Evolutionary conservation across 2,888 invertebrate genomes (phyloP).

Genomic region (Hesperia comma): DNA sequence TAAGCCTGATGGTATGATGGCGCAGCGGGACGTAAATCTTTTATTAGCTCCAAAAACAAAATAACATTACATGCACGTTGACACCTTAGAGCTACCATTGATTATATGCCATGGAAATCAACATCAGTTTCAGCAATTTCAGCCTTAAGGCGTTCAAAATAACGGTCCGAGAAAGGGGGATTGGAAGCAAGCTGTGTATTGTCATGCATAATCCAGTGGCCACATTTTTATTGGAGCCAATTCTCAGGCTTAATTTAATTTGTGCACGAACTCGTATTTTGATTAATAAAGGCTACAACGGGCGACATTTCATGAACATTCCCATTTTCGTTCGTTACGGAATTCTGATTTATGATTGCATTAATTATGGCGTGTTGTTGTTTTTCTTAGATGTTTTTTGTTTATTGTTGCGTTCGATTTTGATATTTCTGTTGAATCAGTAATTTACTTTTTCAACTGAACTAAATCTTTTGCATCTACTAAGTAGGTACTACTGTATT

Average conservation of each 20-base stretch:
- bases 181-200: slow-evolving; percentile 1
- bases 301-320: slow-evolving; percentile 61
- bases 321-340: slow-evolving; percentile 37
- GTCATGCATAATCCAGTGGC: slow-evolving; percentile 52
- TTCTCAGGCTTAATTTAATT: slow-evolving; percentile 67
- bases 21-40: slow-evolving; percentile 65
- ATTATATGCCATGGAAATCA: background rate
- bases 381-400: slow-evolving; percentile 33
- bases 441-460: background rate
- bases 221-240: slow-evolving; percentile 51
- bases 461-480: no score
- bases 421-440: slow-evolving; percentile 3
- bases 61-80: slow-evolving; percentile 55
- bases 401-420: slow-evolving; percentile 14
- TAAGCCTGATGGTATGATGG: slow-evolving; percentile 40
- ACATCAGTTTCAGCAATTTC: background rate
- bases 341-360: slow-evolving; percentile 44
- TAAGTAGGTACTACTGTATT: no score
- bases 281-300: slow-evolving; percentile 61
- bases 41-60: slow-evolving; percentile 57
- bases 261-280: slow-evolving; percentile 59
- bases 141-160: slow-evolving; percentile 2
- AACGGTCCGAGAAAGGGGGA: background rate
- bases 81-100: slow-evolving; percentile 50
- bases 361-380: slow-evolving; percentile 44